Evolutionary conservation across 2,113 vertebrate species (phyloP).

Genomic region (Tachysurus vachellii): DNA sequence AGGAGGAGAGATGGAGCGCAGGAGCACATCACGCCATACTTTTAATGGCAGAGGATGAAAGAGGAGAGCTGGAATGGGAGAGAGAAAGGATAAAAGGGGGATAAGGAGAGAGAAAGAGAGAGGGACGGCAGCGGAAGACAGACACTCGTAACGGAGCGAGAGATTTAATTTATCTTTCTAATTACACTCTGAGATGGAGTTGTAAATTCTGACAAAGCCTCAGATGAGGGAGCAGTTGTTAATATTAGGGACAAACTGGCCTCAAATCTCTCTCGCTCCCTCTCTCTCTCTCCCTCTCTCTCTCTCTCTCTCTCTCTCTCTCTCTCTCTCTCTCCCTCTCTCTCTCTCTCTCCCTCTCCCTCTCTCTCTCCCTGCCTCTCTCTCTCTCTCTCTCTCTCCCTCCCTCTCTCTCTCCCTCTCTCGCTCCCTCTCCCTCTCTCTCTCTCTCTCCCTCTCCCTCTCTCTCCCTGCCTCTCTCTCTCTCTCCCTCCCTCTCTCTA

Average conservation of each 20-base stretch:
- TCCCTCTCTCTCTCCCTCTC: no score
- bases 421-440: no score
- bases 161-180: conserved; percentile 10
- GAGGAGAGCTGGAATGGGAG: conserved; percentile 75
- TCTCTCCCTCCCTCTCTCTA: no score
- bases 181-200: not conserved
- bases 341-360: no score
- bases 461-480: no score
- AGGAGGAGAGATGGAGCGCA: conserved; percentile 66
- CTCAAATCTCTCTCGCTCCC: no score
- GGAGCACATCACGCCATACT: conserved; percentile 59
- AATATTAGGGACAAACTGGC: conserved; percentile 23
- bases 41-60: conserved; percentile 68
- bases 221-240: conserved; percentile 13
- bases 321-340: no score
- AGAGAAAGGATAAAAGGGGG: conserved; percentile 63
- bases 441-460: no score
- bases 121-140: not conserved
- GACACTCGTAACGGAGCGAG: not conserved
- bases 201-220: not conserved
- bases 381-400: no score
- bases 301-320: no score
- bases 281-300: no score
- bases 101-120: conserved; percentile 33
- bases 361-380: no score